Evolutionary conservation across 2,797 vertebrate species (phyloP), one percentile per base, ranked within the genome.

Genomic region (Coreius guichenoti): DNA sequence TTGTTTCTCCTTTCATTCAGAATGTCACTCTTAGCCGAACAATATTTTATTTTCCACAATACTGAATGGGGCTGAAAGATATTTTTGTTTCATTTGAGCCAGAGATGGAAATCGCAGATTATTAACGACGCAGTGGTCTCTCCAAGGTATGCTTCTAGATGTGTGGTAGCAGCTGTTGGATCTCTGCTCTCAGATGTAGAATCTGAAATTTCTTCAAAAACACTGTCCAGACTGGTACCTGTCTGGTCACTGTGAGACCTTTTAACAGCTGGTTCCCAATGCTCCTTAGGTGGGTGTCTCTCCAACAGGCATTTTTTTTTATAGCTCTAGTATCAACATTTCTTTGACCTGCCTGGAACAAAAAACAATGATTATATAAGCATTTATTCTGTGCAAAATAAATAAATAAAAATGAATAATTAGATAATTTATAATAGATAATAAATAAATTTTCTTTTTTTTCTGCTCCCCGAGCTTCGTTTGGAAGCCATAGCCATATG

Each of bases 51-150:
- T 82, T 29, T 88, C 74, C n/a, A 83, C 80, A 80, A 58, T 88
- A n/a, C 54, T 83, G 36, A 80, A 86, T 56, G 87, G 83, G 77
- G 83, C 80, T 72, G 65, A 86, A 31, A 79, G 58, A 63, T 89
- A 86, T 77, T 31, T 86, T 26, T 39, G 11, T 39, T 49, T 23
- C 36, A 87, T 72, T 86, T 88, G 29, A 43, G 77, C 78, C 76
- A 80, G 67, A 85, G 47, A 63, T 16, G 74, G 79, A 33, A 88
- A 88, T 56, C 36, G 5, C 76, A 79, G 80, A 72, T 83, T 89
- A 67, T 80, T 82, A 87, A 76, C 0, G 7, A 76, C 0, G 31
- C 74, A 21, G 17, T 56, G 29, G 73, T 76, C 31, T 56, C 9
- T 76, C 31, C 74, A 82, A 29, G 26, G 65, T 56, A 81, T 56